phyloP scores from a whole-genome alignment of 1,140 invertebrate species.

The Drosophila parabipectinata region DNA sequence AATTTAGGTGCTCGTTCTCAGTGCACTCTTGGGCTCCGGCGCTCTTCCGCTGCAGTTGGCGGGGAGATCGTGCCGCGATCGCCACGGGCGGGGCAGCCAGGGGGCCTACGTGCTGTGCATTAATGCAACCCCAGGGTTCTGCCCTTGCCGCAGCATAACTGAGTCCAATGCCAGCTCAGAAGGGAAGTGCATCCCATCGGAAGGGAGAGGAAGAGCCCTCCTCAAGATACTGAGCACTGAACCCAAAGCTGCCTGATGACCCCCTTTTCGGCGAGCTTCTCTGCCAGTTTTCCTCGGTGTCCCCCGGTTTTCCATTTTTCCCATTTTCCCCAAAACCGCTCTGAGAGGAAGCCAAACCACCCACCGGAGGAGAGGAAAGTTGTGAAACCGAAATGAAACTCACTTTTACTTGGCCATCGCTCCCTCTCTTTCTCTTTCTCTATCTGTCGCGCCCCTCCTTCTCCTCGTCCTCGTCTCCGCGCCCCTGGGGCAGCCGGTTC shows the following conservation, averaged over 20 bases:
- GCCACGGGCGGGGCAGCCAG: conserved; percentile 5
- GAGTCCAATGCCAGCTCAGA: conserved; percentile 62
- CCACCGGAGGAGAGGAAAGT: conserved; percentile 47
- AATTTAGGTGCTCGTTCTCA: not conserved
- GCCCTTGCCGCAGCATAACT: conserved; percentile 48
- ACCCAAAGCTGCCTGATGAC: too few relatives aligned
- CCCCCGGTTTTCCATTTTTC: too few relatives aligned
- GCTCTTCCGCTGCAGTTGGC: conserved; percentile 31
- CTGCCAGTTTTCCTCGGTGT: too few relatives aligned
- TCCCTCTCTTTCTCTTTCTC: not conserved
- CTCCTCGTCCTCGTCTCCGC: not conserved
- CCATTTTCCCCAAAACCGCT: too few relatives aligned
- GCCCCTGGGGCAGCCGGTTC: conserved; percentile 44
- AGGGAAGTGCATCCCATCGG: conserved; percentile 2
- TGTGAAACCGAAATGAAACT: conserved; percentile 67
- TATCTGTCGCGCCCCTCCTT: not conserved
- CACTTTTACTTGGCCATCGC: conserved; percentile 59
- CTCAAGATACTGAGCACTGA: too few relatives aligned
- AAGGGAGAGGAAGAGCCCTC: not conserved
- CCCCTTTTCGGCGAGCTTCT: too few relatives aligned
- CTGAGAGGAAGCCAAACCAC: conserved; percentile 11
- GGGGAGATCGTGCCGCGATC: conserved; percentile 55
- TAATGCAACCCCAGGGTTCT: conserved; percentile 43
- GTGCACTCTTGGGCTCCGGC: not conserved
- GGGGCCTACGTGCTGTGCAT: conserved; percentile 61